Conservation (phyloP, 2,888 invertebrate genomes). For the Apodemia arnacis region DNA sequence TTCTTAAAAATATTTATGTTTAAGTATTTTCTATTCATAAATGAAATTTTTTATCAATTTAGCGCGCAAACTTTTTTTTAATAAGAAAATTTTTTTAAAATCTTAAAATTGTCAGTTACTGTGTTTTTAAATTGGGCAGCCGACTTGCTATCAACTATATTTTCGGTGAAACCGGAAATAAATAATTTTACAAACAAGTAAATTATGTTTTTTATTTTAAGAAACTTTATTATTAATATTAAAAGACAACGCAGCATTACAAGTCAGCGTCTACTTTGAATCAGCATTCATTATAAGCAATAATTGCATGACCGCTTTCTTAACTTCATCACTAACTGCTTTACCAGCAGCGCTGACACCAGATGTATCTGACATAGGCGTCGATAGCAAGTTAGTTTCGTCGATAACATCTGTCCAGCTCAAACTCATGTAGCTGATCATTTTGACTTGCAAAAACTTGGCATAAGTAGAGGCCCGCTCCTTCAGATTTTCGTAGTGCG, state of each 20-base stretch:
- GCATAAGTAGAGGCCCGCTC: constrained; percentile 3
- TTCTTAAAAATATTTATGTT: too few species aligned
- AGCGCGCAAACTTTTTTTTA: too few species aligned
- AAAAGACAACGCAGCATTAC: constrained; percentile 13
- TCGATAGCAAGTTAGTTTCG: constrained; percentile 6
- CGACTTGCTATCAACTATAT: too few species aligned
- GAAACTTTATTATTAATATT: constrained; percentile 9
- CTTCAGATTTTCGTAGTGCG: constrained; percentile 14
- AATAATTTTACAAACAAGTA: too few species aligned
- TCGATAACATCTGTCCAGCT: constrained; percentile 14
- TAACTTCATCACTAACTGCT: constrained; percentile 14
- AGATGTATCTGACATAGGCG: background rate
- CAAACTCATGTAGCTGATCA: background rate
- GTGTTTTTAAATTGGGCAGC: too few species aligned
- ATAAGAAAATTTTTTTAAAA: too few species aligned
- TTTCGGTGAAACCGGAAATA: too few species aligned
- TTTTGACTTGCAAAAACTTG: constrained; percentile 2
- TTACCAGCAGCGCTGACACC: background rate
- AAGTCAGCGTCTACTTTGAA: constrained; percentile 15
- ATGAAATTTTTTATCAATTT: too few species aligned
- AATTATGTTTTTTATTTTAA: too few species aligned
- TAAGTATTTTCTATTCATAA: too few species aligned
- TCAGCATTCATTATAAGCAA: constrained; percentile 15
- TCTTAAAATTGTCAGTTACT: too few species aligned
- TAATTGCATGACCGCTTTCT: constrained; percentile 5